Evolutionary conservation across 2,113 vertebrate genomes (phyloP).

Genomic region (Neopipo cinnamomea): DNA sequence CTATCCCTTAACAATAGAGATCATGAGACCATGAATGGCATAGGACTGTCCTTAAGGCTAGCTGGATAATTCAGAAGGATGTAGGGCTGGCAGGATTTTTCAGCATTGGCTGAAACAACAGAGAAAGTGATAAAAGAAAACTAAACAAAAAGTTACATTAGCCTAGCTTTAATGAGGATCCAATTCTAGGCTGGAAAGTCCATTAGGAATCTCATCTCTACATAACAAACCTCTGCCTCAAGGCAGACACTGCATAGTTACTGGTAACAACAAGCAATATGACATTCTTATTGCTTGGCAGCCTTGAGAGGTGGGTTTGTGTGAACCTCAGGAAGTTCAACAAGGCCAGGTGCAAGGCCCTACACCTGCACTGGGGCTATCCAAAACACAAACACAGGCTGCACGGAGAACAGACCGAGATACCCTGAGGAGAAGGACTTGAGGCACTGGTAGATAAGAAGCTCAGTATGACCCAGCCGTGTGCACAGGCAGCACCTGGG

Average conservation of each 20-base stretch:
- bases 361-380: neutral
- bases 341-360: neutral
- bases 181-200: neutral
- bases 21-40: neutral
- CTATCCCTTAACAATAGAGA: neutral
- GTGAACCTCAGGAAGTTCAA: neutral
- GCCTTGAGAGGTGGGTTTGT: neutral
- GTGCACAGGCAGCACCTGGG: neutral
- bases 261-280: neutral
- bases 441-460: neutral
- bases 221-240: neutral
- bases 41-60: neutral
- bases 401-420: neutral
- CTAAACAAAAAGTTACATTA: neutral
- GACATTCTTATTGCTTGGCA: neutral
- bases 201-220: neutral
- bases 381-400: neutral
- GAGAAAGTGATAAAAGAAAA: neutral
- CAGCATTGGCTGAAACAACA: neutral
- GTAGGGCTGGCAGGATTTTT: accelerated
- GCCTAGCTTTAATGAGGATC: neutral
- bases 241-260: neutral
- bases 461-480: accelerated
- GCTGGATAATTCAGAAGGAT: neutral
- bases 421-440: neutral